A percentile compares a stretch with the other conserved stretches of the same genome.
These are phyloP conservation scores for Cynocephalus volans DNA, from an alignment of 2,113 vertebrate genomes.

Conservation along the genomic window DNA sequence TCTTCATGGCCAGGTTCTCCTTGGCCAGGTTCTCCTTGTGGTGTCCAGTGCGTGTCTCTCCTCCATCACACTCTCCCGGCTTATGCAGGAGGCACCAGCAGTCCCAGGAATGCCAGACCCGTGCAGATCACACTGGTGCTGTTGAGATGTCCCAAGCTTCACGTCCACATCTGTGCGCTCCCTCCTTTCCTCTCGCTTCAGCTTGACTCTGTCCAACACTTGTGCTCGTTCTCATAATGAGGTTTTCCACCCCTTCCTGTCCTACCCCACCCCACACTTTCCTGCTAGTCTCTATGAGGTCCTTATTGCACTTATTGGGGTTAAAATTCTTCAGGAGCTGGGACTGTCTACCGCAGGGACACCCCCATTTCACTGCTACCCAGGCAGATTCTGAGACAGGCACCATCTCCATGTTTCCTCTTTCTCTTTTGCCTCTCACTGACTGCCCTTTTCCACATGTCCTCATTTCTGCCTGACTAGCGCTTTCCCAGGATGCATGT, in stretches of 20 bases:
- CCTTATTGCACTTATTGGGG: conserved; percentile 82
- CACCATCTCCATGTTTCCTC: conserved; percentile 29
- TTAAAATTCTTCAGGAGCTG: conserved; percentile 73
- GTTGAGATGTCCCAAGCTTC: conserved; percentile 67
- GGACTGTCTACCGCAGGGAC: conserved; percentile 71
- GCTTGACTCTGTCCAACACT: conserved; percentile 54
- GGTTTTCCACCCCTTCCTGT: not conserved
- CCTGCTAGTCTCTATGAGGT: conserved; percentile 51
- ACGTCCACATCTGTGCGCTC: not conserved
- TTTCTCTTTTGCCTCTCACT: conserved; percentile 50
- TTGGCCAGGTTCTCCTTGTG: conserved; percentile 68
- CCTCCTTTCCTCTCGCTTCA: conserved; percentile 40
- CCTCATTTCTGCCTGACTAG: conserved; percentile 49
- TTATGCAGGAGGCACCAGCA: conserved; percentile 58
- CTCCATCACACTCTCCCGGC: conserved; percentile 71
- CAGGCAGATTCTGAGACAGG: conserved; percentile 75
- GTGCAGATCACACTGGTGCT: conserved; percentile 81
- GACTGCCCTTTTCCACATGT: conserved; percentile 55
- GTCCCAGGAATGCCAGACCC: conserved; percentile 75
- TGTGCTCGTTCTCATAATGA: conserved; percentile 30
- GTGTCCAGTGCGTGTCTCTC: conserved; percentile 74
- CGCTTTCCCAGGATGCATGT: conserved; percentile 72
- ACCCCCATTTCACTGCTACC: conserved; percentile 59
- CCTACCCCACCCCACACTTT: not conserved
- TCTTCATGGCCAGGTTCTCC: conserved; percentile 57